Evolutionary conservation across 1,140 invertebrate genomes (phyloP).

Genomic region (Caerostris darwini): DNA sequence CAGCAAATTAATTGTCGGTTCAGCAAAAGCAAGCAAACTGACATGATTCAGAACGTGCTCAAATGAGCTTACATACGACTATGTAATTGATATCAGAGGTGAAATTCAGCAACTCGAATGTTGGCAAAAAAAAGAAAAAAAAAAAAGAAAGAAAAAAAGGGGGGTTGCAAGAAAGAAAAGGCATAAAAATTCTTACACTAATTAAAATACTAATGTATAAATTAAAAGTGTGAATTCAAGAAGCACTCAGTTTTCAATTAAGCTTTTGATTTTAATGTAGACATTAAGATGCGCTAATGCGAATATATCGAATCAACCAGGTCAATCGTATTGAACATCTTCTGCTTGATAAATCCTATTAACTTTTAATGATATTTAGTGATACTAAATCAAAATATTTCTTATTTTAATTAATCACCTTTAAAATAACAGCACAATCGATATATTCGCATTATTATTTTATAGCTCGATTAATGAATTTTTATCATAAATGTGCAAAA

Average conservation of each 20-base stretch:
- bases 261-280: neutral
- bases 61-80: neutral
- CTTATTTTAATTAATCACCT: neutral
- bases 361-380: neutral
- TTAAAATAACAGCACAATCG: neutral
- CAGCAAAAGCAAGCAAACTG: neutral
- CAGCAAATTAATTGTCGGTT: slow-evolving; percentile 37
- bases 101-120: neutral
- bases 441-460: too few species aligned
- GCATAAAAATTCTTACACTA: neutral
- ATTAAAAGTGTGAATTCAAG: neutral
- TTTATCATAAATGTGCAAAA: too few species aligned
- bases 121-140: neutral
- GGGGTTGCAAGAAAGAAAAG: neutral
- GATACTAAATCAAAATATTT: neutral
- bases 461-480: too few species aligned
- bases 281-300: neutral
- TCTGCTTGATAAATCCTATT: neutral
- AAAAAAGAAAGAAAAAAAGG: neutral
- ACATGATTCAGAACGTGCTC: slow-evolving; percentile 1
- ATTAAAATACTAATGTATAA: slow-evolving; percentile 5
- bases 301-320: neutral
- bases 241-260: neutral
- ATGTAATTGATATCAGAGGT: neutral
- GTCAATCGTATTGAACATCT: neutral